A percentile compares a stretch with the other conserved stretches of the same genome.
Conservation (phyloP, 2,888 invertebrate genomes). For the Amaurobius ferox region DNA sequence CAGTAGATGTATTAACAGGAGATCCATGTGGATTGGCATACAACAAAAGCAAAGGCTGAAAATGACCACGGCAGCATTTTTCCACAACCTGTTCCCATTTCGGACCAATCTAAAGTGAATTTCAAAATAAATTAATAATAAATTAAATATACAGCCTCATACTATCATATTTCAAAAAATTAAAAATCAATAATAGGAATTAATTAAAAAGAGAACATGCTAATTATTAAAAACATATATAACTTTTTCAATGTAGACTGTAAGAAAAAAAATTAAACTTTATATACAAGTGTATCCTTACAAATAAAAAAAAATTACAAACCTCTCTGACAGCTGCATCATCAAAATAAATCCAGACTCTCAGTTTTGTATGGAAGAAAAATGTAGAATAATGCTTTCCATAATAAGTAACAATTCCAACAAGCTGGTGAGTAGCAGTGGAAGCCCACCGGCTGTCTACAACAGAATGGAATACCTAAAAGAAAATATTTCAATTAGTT, state of each 20-base stretch:
- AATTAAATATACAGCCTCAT: too few species aligned
- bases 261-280: too few species aligned
- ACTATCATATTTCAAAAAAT: too few species aligned
- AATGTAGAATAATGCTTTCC: constrained; percentile 98
- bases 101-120: constrained; percentile 86
- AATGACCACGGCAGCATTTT: constrained; percentile 92
- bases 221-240: too few species aligned
- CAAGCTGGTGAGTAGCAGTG: constrained; percentile 89
- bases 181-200: too few species aligned
- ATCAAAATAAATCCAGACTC: constrained; percentile 96
- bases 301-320: constrained; percentile 36
- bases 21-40: constrained; percentile 88
- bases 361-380: constrained; percentile 94
- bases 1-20: constrained; percentile 78
- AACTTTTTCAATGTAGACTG: too few species aligned
- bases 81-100: constrained; percentile 96
- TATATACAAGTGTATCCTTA: too few species aligned
- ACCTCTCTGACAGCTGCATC: constrained; percentile 95
- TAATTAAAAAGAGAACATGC: too few species aligned
- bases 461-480: constrained; percentile 89
- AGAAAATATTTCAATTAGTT: too few species aligned
- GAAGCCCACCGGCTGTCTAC: constrained; percentile 90
- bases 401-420: constrained; percentile 96
- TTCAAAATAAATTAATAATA: too few species aligned
- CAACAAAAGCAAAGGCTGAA: constrained; percentile 91